Base-by-base conservation (phyloP, 1,140 invertebrate genomes). In the Aphidius ervi region DNA sequence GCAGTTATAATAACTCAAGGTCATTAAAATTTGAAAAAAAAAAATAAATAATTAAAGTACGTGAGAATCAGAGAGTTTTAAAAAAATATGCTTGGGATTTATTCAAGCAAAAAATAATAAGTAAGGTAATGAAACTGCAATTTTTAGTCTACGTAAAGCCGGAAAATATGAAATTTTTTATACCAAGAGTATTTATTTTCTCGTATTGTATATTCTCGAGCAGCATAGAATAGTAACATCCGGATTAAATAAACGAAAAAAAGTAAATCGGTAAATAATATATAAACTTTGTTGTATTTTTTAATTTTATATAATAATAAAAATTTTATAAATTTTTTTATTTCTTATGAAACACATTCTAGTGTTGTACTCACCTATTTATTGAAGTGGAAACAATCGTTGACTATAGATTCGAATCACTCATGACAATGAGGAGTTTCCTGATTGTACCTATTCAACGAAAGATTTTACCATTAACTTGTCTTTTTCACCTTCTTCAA, bases 401-500 rank as follows among this genome's bases (percentile, higher is more conserved):
- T 31, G 23, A 31, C 23, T 31, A 31, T 31, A 31, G 23, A 31
- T 31, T 31, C 23, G 23, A 31, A 31, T 46, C 55, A 50, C 58
- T 16, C 61, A 56, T 59, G 63, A 67, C 65, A 68, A 66, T 63
- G 65, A 68, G 65, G 67, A 66, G 63, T 69, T 70, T 31, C 4
- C 69, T 66, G 69, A 69, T 68, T 69, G 64, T 69, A 59, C 65
- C 65, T 66, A 59, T 69, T 61, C 62, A 57, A 31, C 23, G 54
- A 60, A 45, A 66, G 62, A 62, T 68, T 68, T 62, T 62, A 69
- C 67, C 63, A 69, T 68, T 66, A 66, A 69, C 66, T 69, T 57
- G 23, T 31, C 23, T 31, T 64, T 64, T 64, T 64, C 58, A 68
- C 62, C 62, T 60, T 62, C 9, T 8, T 54, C 62, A 60, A 64